Evolutionary conservation across 2,888 invertebrate species (phyloP), one percentile per base, ranked within the genome.

Genomic region (Heteromurus nitidus): DNA sequence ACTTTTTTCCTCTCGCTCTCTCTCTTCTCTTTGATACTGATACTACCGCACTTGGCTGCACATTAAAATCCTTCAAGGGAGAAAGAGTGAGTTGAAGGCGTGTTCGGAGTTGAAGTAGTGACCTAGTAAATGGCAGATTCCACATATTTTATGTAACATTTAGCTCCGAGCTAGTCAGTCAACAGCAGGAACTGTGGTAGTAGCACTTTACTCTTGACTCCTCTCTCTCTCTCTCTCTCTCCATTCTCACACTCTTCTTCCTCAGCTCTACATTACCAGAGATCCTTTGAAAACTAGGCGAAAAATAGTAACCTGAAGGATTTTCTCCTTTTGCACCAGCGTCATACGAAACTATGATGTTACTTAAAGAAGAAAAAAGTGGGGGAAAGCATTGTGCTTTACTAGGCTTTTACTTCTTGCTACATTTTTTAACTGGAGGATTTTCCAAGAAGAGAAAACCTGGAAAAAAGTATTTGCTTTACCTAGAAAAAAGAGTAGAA

Each of bases 131-230:
- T 55, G 65, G 65, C 74, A 65, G 74, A 74, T 74, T 64, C 74
- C 74, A 74, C 74, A 74, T 74, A 74, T 74, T 74, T 74, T 65
- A 74, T 74, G 74, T 65, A 74, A 65, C 74, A 53, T 65, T 74
- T 74, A 55, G 74, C 74, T 65, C 1, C 30, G 24, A 74, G 74
- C 74, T 3, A 74, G 73, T 73, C 64, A 73, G 26, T 62, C 53
- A 62, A 53, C 30, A 69, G 30, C 55, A 58, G 24, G 24, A 20
- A 36, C 1, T 24, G n/a, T 22, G 24, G 22, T 20, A 22, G 24
- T 22, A 42, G 13, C 28, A 22, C 30, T 22, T 5, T 22, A 58
- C 58, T 9, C 13, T n/a, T n/a, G 9, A 58, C 58, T 11, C 3
- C 26, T 22, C 20, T 58, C 26, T 26, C 26, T 58, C 3, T 36